Base-by-base conservation (phyloP, 1,140 invertebrate genomes). In the Sarcophaga bullata region DNA sequence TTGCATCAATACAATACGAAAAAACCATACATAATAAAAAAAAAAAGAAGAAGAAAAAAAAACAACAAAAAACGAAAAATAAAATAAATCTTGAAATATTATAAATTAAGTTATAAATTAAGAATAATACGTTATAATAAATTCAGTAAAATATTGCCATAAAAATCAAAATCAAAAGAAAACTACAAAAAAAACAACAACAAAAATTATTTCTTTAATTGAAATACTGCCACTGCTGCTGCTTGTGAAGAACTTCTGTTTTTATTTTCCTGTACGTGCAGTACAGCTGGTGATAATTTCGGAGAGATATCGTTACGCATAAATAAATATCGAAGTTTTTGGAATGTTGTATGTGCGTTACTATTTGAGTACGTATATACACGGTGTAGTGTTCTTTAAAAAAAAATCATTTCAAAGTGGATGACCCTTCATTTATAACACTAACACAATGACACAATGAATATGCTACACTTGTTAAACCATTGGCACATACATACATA, bases 1-100 rank as follows among this genome's bases (percentile, higher is more conserved):
- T 68, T 68, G 62, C 62, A 68, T 19, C 62, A 68, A 68, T 19
- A 58, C n/a, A 13, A 58, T 58, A n/a, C n/a, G 52, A 58, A 58
- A 11, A 58, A 58, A 58, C 11, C 8, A 19, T 0, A 68, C 8
- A 19, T 8, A 68, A 68, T 19, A 8, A 19, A 8, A 68, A 25
- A 68, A 7, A 68, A 9, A 9, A 68, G 17, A 52, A 52, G 6
- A 52, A 19, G 0, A 19, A 19, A 19, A 68, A 19, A 9, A 19
- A 68, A n/a, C n/a, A n/a, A n/a, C n/a, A n/a, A n/a, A n/a, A n/a
- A n/a, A n/a, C n/a, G n/a, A n/a, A n/a, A n/a, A n/a, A n/a, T n/a
- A n/a, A n/a, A n/a, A n/a, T n/a, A n/a, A n/a, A 37, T 37, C 4
- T 37, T 37, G 25, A 37, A 37, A 37, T 37, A 37, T 37, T 37